Evolutionary conservation across 2,888 invertebrate species (phyloP), one percentile per base, ranked within the genome.

Genomic region (Dryococelus australis): DNA sequence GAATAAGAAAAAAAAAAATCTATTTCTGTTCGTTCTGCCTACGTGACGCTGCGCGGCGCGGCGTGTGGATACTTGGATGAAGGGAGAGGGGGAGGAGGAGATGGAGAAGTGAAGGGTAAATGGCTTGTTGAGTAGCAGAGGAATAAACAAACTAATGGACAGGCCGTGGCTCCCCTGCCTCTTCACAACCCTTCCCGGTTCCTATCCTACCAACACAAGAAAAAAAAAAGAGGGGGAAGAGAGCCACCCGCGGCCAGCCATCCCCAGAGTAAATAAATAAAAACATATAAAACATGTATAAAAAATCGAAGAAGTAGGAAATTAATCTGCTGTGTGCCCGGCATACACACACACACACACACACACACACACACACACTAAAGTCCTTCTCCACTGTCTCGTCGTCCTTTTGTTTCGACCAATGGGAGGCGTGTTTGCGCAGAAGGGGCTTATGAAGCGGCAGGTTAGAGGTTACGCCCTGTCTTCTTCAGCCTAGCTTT

Each of bases 61-160:
- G 65, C 65, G 65, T 65, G 65, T n/a, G 65, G 65, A 65, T 65
- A 65, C 65, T 65, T n/a, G 65, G 65, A 3, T 0, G 65, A n/a
- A n/a, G 65, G 10, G 24, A 16, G 65, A 35, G 65, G 24, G 20
- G 24, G 13, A 24, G 65, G 24, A 8, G 24, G 6, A 65, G 65
- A 20, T 8, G n/a, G 65, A n/a, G 65, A 65, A 16, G 65, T 65
- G 65, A 65, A 78, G 87, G 87, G 87, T 86, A 86, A 86, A 84
- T 81, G 88, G 47, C 86, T 86, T 88, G 88, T 88, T 88, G 88
- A 86, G 88, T 86, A 84, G 86, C 84, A 47, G 35, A 85, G 88
- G 88, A 86, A 88, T 88, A 88, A 88, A 88, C 88, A 88, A 84
- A 86, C 88, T 86, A 88, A 88, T 88, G 88, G 88, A 86, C 88